Evolutionary conservation across 2,888 invertebrate genomes (phyloP).

Genomic region (Omphaloscelis lunosa): DNA sequence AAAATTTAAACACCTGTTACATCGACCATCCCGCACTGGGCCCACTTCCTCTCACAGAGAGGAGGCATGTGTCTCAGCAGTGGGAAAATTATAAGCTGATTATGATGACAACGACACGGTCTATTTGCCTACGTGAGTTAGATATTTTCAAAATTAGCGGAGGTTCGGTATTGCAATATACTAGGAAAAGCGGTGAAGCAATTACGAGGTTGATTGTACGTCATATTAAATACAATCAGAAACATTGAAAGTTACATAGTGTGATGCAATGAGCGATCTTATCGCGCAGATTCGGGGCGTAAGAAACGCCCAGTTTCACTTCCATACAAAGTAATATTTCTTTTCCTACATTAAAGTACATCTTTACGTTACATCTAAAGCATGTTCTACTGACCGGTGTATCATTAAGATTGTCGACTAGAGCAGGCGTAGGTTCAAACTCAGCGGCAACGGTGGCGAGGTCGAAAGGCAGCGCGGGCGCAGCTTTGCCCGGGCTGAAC

Average conservation of each 20-base stretch:
- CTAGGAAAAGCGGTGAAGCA: too few relatives aligned
- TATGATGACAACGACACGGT: too few relatives aligned
- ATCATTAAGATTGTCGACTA: conserved; percentile 80
- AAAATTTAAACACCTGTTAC: too few relatives aligned
- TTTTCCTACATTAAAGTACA: background rate
- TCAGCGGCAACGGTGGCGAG: conserved; percentile 77
- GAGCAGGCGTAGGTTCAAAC: conserved; percentile 78
- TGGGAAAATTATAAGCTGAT: too few relatives aligned
- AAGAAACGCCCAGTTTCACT: background rate
- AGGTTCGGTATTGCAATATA: too few relatives aligned
- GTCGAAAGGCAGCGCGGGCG: conserved; percentile 80
- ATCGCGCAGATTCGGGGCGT: background rate
- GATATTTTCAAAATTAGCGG: too few relatives aligned
- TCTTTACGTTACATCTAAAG: conserved; percentile 10
- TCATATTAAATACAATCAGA: background rate
- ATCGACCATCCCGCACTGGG: too few relatives aligned
- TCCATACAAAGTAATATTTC: conserved; percentile 23
- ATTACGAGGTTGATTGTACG: too few relatives aligned
- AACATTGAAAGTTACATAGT: background rate
- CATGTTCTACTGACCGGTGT: conserved; percentile 73
- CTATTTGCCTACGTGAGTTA: too few relatives aligned
- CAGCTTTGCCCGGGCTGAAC: conserved; percentile 81
- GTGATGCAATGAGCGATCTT: background rate
- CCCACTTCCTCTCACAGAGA: too few relatives aligned
- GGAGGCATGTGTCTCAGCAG: too few relatives aligned